Evolutionary conservation across 2,113 vertebrate genomes (phyloP).

Genomic region (Paradisaea rubra): DNA sequence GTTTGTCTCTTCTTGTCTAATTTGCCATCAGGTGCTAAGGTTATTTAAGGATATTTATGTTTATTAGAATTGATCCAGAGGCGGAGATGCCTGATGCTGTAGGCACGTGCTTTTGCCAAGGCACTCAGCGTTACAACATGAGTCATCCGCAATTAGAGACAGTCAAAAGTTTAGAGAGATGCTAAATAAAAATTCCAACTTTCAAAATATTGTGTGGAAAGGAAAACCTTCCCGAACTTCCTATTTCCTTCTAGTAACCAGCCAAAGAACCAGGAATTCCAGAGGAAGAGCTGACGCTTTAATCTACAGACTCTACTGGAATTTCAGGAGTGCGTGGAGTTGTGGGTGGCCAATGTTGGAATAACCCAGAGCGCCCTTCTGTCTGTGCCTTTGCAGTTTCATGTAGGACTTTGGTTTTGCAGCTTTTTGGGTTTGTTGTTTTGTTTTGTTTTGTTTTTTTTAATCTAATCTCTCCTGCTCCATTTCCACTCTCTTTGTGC

Average conservation of each 20-base stretch:
- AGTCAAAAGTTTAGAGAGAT: not conserved
- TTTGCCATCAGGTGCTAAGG: not conserved
- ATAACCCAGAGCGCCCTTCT: not conserved
- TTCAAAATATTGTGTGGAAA: not conserved
- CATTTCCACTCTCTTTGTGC: not conserved
- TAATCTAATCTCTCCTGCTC: not conserved
- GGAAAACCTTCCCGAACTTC: not conserved
- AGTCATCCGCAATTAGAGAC: not conserved
- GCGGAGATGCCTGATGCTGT: not conserved
- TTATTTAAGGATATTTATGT: not conserved
- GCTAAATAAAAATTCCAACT: not conserved
- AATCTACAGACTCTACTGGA: not conserved
- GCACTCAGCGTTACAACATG: not conserved
- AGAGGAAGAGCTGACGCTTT: not conserved
- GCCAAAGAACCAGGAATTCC: not conserved
- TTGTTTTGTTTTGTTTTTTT: too few relatives aligned
- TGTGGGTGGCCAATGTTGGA: rapidly evolving
- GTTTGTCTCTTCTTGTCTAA: not conserved
- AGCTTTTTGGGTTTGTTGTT: not conserved
- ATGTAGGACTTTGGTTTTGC: not conserved
- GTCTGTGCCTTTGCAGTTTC: not conserved
- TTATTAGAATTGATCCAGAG: not conserved
- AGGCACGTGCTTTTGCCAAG: not conserved
- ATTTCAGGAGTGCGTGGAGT: not conserved
- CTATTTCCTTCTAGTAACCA: not conserved